phyloP scores from a whole-genome alignment of 1,140 invertebrate genomes.

The Megalopta genalis region DNA sequence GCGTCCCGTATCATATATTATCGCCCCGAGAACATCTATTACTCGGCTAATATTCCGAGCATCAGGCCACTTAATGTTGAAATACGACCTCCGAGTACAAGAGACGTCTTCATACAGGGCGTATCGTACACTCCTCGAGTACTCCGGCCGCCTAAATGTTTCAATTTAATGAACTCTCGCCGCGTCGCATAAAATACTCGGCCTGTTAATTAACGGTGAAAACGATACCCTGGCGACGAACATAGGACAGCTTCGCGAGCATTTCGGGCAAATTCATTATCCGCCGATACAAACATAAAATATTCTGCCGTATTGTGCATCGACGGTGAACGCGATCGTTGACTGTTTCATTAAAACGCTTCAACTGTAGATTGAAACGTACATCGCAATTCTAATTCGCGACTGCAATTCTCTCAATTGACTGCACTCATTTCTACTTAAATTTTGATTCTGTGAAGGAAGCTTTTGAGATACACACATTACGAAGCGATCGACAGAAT shows the following conservation, averaged over 20 bases:
- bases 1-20: constrained; percentile 26
- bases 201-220: constrained; percentile 23
- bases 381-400: no score
- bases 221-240: neutral
- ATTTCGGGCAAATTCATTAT: neutral
- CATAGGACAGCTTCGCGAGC: neutral
- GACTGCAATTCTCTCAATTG: no score
- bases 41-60: constrained; percentile 31
- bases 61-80: constrained; percentile 38
- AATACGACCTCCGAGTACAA: constrained; percentile 12
- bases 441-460: no score
- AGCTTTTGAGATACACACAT: no score
- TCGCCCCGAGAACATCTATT: constrained; percentile 37
- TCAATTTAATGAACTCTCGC: constrained; percentile 33
- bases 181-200: neutral
- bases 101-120: constrained; percentile 29
- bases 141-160: neutral
- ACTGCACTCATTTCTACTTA: no score
- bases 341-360: no score
- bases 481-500: no score
- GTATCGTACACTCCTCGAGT: neutral
- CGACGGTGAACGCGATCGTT: no score
- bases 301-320: no score
- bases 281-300: no score
- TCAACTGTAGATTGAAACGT: no score